Base-by-base conservation (phyloP, 2,797 vertebrate species). In the Anomalospiza imberbis region DNA sequence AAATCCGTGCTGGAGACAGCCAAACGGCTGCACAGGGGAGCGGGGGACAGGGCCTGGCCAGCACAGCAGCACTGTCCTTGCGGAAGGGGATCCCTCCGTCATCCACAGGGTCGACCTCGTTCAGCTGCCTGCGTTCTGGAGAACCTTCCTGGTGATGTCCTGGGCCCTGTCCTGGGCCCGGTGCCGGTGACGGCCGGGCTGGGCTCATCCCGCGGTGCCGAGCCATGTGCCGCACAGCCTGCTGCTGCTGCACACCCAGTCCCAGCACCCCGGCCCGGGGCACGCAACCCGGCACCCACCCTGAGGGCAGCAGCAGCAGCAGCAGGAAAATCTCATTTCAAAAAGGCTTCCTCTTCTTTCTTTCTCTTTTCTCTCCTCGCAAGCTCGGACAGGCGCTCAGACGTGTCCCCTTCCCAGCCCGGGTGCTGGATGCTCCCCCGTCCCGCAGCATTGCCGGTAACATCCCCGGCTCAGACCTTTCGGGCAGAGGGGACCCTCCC, bases 181-280 rank as follows among this genome's bases (percentile, higher is more conserved):
- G 36, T 17, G 83, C 40, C 0, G 0, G 32, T 0, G 34, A 3
- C 9, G 61, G 61, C 13, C 3, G 0, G 9, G 62, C 65, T 2
- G 60, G 42, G 62, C 72, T 38, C 71, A 26, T 0, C 42, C 19
- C 1, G 1, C 7, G 13, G 55, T 18, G 54, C 74, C 26, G 0
- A 15, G 68, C 65, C 19, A 0, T 3, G 51, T 6, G 28, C 81
- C 25, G 28, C 76, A 14, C 58, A 12, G 51, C 60, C 63, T 1
- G 1, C 2, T 11, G 31, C 62, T 42, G 73, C 77, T 44, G 5
- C 28, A 51, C 36, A 7, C 51, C 34, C 38, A 40, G 38, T 3
- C 26, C 44, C 1, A 0, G 29, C 72, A 63, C 48, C 24, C 15
- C 55, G 21, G 2, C 40, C 26, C 7, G 0, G 9, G 40, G 38